Percentiles rank a stretch among this genome's conserved stretches.
Conservation (phyloP, 2,888 invertebrate genomes). For the Alsophila aescularia region DNA sequence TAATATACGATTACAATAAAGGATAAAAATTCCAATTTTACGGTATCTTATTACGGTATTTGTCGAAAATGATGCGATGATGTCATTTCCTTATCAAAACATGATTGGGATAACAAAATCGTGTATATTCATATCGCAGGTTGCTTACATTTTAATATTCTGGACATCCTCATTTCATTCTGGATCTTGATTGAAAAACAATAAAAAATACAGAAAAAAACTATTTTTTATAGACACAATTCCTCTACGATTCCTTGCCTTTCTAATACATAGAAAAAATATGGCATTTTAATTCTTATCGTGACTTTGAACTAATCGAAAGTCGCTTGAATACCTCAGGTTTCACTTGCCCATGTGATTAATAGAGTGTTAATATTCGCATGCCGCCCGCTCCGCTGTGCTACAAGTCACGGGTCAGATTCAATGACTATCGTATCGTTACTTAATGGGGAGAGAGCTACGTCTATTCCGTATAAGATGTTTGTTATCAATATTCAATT, state of each 20-base stretch:
- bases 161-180: too few species aligned
- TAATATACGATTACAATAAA: slow-evolving; percentile 18
- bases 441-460: slow-evolving; percentile 14
- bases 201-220: too few species aligned
- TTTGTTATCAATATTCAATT: not conserved
- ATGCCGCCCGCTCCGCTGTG: slow-evolving; percentile 24
- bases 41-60: slow-evolving; percentile 3
- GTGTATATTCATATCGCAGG: too few species aligned
- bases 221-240: not conserved
- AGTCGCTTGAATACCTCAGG: slow-evolving; percentile 28
- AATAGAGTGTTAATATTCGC: slow-evolving; percentile 53
- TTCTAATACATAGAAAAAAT: not conserved
- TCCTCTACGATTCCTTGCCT: not conserved
- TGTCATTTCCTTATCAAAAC: not conserved
- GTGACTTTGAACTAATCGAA: slow-evolving; percentile 30
- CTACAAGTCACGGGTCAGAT: slow-evolving; percentile 33
- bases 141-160: too few species aligned
- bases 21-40: not conserved
- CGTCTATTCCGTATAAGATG: not conserved
- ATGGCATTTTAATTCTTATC: slow-evolving; percentile 23
- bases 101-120: not conserved
- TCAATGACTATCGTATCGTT: slow-evolving; percentile 40
- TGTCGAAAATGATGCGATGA: not conserved
- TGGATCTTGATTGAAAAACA: too few species aligned
- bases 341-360: slow-evolving; percentile 44